Base-by-base conservation (phyloP, 2,113 vertebrate species). In the Silurus meridionalis region DNA sequence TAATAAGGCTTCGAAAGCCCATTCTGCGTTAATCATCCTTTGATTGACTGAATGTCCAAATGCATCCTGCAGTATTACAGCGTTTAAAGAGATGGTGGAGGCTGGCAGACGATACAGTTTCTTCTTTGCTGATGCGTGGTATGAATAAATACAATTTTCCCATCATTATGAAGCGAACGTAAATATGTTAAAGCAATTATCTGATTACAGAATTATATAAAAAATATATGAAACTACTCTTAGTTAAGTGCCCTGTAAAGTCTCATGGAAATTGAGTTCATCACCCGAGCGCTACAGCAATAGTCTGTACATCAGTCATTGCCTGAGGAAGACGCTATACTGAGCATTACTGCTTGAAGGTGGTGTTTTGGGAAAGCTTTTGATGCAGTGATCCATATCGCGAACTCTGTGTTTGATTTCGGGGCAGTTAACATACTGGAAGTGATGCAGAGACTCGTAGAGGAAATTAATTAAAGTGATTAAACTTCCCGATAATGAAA, bases 401-500 rank as follows among this genome's bases (percentile, higher is more conserved):
- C 15, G 57, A 71, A 71, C 57, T 9, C 82, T 19, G 4, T 83
- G 64, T 69, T 55, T 83, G 63, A 71, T 57, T 66, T 69, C 6
- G 5, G 13, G 13, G 13, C 46, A 48, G 80, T 67, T 82, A 17
- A 37, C 14, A 83, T 57, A 37, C 82, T 37, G 8, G n/a, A 11
- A 83, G 25, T 21, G n/a, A 71, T 55, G 52, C 63, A 21, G 64
- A 25, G 64, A 67, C 78, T 60, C 21, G 53, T 19, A 46, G 17
- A 60, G 57, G 48, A 80, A 80, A 80, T 80, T 80, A 80, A 80
- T 80, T 80, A 80, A 80, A 80, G 78, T 61, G 78, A 80, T 80
- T 80, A 80, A 80, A 80, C 28, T 46, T 80, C 19, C 78, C 15
- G 19, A 50, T 80, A 61, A 80, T 80, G 57, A 80, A 80, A 61